Base-by-base conservation (phyloP, 2,113 vertebrate genomes). In the Heterochromis multidens region DNA sequence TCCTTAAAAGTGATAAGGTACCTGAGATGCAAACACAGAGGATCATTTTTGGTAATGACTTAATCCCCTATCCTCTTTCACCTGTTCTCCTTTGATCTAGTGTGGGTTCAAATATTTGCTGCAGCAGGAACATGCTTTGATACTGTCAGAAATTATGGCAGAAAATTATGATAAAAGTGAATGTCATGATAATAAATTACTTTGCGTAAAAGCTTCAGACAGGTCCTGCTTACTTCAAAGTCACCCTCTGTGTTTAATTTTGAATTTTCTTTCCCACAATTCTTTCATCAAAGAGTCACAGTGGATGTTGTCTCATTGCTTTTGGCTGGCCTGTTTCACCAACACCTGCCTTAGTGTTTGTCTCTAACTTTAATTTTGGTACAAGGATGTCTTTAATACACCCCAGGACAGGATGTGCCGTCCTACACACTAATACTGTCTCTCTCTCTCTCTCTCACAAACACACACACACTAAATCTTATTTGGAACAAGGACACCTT, bases 221-320 rank as follows among this genome's bases (percentile, higher is more conserved):
- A 27, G 77, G 63, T 58, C 82, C 5, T 23, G n/a, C 29, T 37
- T 58, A 86, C 86, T 92, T 92, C 88, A 93, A 91, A 89, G 86
- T 40, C 87, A 4, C 13, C 31, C 11, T 31, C 14, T 60, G 10
- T 11, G 17, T 74, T 46, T 46, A 7, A 65, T 72, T 49, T 81
- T 2, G 2, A 35, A 10, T 43, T 72, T 65, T 46, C 16, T 52
- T 2, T 9, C 1, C 14, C 6, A n/a, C 27, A 35, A 37, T 60
- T 29, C 60, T 80, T 86, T 86, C 65, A 87, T 92, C 79, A 63
- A 35, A 79, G 33, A 43, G 46, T 43, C 35, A 35, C 2, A 60
- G 40, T 21, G 49, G 60, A 35, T 4, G 4, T 10, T 37, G 54
- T 80, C 11, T 61, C 60, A 16, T 54, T 29, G 4, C 29, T 13